Base-by-base conservation (phyloP, 2,888 invertebrate species). In the Scaptodrosophila latifasciaeformis region DNA sequence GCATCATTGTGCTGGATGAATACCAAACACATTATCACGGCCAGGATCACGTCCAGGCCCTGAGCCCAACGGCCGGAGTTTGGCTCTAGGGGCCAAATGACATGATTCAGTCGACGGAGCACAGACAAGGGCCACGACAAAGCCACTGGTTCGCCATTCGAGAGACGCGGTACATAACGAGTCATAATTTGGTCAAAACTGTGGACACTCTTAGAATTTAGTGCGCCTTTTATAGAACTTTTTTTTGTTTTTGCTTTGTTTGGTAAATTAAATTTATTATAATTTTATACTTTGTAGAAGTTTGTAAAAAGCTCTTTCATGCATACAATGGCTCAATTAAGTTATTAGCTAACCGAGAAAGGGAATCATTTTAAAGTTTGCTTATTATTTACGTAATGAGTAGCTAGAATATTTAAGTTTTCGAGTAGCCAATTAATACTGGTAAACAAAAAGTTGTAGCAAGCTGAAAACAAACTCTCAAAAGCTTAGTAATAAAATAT, bases 21-120 rank as follows among this genome's bases (percentile, higher is more conserved):
- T 0, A 66, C 21, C 1, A 69, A 2, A 17, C 67, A 61, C 0
- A 62, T 65, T 4, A 75, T 1, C 1, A 62, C 1, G 5, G 65
- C 67, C 1, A 67, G 2, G 0, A 59, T 31, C 1, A 65, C 58
- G 44, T 77, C 72, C 3, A 71, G 17, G 13, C 52, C 40, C 9
- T 52, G 24, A 1, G 39, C 39, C 51, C 63, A 57, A 2, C 6
- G 13, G 4, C 51, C 2, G 1, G 46, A 58, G 56, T 62, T 2
- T 10, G 67, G 61, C 24, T 76, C 81, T 49, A 83, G 40, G 1
- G 83, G 83, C 83, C 83, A 83, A 44, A 67, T 76, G 10, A 83
- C 57, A 13, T 62, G 63, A 52, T 80, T 82, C n/a, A 50, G 4
- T 10, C 46, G 49, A 1, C 82, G 81, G 50, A 60, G 76, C 0